Conservation (phyloP, 2,113 vertebrate species). For the Scophthalmus maximus region DNA sequence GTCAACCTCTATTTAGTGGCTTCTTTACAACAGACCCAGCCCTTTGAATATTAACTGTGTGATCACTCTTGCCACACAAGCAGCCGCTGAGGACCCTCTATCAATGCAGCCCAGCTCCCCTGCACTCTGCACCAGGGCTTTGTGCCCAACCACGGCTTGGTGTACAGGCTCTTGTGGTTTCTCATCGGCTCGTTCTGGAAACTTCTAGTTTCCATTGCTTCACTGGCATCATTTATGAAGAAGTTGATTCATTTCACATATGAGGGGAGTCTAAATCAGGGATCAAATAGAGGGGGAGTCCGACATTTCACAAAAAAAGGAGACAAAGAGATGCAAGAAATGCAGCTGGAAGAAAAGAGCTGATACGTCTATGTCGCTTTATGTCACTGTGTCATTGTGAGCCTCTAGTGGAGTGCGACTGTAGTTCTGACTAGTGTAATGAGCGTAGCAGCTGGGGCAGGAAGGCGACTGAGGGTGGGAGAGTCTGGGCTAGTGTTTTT, state of each 20-base stretch:
- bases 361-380: slow-evolving; percentile 44
- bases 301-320: slow-evolving; percentile 6
- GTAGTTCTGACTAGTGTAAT: slow-evolving; percentile 56
- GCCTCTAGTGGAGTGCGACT: slow-evolving; percentile 67
- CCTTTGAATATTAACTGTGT: slow-evolving; percentile 86
- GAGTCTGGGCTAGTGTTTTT: slow-evolving; percentile 68
- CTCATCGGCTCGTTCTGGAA: slow-evolving; percentile 38
- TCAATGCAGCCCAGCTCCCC: slow-evolving; percentile 47
- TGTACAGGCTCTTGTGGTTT: slow-evolving; percentile 56
- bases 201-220: slow-evolving; percentile 50
- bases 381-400: slow-evolving; percentile 56
- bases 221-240: slow-evolving; percentile 48
- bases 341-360: slow-evolving; percentile 3
- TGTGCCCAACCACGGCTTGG: slow-evolving; percentile 60
- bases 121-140: slow-evolving; percentile 54
- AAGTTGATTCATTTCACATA: slow-evolving; percentile 55
- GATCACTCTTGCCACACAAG: slow-evolving; percentile 84
- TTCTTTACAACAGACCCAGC: slow-evolving; percentile 77
- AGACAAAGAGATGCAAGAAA: slow-evolving; percentile 25
- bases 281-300: slow-evolving; percentile 21
- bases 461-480: slow-evolving; percentile 66
- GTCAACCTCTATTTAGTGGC: slow-evolving; percentile 81
- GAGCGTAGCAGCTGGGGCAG: slow-evolving; percentile 69
- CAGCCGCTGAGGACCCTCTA: slow-evolving; percentile 66
- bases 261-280: slow-evolving; percentile 15